Conservation (phyloP, 2,797 vertebrate species). For the Luscinia luscinia region DNA sequence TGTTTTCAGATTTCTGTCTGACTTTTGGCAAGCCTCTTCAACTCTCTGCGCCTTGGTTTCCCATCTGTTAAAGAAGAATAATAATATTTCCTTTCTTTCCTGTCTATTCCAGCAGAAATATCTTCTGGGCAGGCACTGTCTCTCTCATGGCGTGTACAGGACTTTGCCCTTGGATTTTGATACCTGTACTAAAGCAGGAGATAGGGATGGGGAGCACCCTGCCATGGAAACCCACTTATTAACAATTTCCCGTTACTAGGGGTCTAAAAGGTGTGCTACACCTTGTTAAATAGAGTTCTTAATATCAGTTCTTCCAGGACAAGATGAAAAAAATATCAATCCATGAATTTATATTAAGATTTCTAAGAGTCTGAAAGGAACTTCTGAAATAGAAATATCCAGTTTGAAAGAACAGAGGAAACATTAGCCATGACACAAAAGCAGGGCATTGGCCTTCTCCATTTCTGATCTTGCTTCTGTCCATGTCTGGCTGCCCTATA, state of each 20-base stretch:
- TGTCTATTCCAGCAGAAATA: slow-evolving; percentile 10
- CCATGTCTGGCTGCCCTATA: neutral
- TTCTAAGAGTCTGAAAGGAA: neutral
- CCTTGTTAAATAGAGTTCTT: neutral
- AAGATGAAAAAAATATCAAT: neutral
- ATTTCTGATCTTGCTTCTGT: neutral
- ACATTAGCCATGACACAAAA: neutral
- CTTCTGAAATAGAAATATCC: neutral
- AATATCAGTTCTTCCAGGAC: neutral
- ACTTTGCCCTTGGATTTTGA: neutral
- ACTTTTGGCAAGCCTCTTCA: slow-evolving; percentile 52
- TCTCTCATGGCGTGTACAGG: neutral
- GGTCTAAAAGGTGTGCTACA: neutral
- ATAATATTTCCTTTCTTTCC: slow-evolving; percentile 56
- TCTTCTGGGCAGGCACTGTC: neutral
- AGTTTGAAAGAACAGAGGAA: neutral
- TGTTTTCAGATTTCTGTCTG: slow-evolving; percentile 53
- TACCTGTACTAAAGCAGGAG: neutral
- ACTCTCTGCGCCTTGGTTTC: slow-evolving; percentile 30
- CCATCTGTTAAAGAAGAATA: slow-evolving; percentile 58
- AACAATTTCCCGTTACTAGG: neutral
- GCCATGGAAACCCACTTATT: neutral
- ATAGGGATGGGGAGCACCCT: neutral
- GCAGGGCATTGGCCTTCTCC: neutral
- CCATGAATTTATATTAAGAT: neutral